Percentiles rank a stretch among this genome's conserved stretches.
Evolutionary conservation across 2,888 invertebrate species (phyloP).

Genomic region (Poecilus cupreus): DNA sequence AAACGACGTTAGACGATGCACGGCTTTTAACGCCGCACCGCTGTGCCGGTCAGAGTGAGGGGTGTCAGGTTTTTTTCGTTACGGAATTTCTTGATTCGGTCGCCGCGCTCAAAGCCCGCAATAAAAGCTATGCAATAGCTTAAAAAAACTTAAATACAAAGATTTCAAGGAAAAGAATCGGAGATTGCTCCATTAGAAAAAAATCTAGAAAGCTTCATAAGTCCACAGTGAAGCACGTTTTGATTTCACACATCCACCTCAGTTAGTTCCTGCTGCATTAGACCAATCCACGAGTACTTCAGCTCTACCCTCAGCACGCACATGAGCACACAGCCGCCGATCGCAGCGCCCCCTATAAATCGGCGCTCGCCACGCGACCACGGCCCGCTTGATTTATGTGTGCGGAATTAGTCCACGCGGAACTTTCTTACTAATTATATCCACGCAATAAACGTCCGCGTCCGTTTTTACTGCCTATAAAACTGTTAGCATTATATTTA

Average conservation of each 20-base stretch:
- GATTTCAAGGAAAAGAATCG: too few species aligned
- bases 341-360: not conserved
- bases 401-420: conserved; percentile 36
- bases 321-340: not conserved
- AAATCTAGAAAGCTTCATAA: too few species aligned
- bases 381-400: conserved; percentile 46
- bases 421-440: conserved; percentile 55
- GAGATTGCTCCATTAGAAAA: too few species aligned
- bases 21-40: too few species aligned
- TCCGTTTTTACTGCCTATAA: conserved; percentile 55
- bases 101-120: too few species aligned
- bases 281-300: too few species aligned
- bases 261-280: not conserved
- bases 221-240: not conserved
- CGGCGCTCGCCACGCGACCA: conserved; percentile 5
- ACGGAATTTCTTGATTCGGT: too few species aligned
- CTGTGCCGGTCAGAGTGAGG: too few species aligned
- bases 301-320: not conserved
- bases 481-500: conserved; percentile 58
- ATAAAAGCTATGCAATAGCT: too few species aligned
- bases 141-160: too few species aligned
- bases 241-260: not conserved
- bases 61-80: too few species aligned
- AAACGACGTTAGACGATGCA: too few species aligned
- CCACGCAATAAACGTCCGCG: conserved; percentile 52